These are phyloP conservation scores for Eulacestoma nigropectus DNA, from an alignment of 2,113 vertebrate genomes.

Conservation along the genomic window DNA sequence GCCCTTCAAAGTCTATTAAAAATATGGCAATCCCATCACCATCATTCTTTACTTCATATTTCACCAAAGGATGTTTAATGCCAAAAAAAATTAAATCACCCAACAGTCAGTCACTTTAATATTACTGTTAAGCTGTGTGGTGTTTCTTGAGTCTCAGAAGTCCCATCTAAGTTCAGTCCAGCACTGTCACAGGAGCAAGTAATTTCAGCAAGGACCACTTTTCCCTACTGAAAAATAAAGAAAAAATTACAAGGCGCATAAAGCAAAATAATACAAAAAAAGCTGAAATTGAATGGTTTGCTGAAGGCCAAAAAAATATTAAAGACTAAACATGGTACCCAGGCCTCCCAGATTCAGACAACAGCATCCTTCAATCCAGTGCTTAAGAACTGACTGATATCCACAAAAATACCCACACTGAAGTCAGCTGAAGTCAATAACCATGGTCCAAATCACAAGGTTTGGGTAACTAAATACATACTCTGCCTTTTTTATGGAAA, in stretches of 20 bases:
- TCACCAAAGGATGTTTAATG: not conserved
- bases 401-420: not conserved
- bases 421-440: not conserved
- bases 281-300: not conserved
- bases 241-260: not conserved
- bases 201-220: not conserved
- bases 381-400: not conserved
- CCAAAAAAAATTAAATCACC: not conserved
- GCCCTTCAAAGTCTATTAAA: not conserved
- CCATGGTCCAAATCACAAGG: not conserved
- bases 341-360: not conserved
- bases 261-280: not conserved
- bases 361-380: not conserved
- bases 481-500: not conserved
- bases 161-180: not conserved
- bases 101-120: not conserved
- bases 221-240: not conserved
- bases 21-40: not conserved
- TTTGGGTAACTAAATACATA: not conserved
- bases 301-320: not conserved
- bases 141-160: not conserved
- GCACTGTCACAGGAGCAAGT: not conserved
- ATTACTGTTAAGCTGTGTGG: not conserved
- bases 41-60: not conserved
- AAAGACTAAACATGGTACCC: accelerated